These are phyloP conservation scores for Polymixis lichenea DNA, from an alignment of 2,888 invertebrate species.

Conservation along the genomic window DNA sequence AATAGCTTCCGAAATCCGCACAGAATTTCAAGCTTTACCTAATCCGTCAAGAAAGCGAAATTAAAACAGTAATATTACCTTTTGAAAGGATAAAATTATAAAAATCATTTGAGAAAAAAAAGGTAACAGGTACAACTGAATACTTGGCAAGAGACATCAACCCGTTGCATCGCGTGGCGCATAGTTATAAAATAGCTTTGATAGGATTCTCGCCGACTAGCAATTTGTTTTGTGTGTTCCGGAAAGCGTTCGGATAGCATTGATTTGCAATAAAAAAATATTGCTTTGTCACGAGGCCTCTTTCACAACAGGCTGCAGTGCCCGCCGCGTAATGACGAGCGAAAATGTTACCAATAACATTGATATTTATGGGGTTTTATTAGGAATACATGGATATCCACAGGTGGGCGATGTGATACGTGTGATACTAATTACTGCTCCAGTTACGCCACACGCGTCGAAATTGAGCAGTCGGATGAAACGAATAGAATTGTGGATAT, in stretches of 20 bases:
- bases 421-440: conserved; percentile 42
- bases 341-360: conserved; percentile 68
- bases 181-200: conserved; percentile 72
- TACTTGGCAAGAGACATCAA: conserved; percentile 67
- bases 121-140: conserved; percentile 55
- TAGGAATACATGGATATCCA: conserved; percentile 49
- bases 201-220: conserved; percentile 75
- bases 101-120: conserved; percentile 4
- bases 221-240: conserved; percentile 82
- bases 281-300: conserved; percentile 81
- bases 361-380: conserved; percentile 67
- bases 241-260: conserved; percentile 81
- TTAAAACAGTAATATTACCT: background rate
- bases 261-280: conserved; percentile 86
- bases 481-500: conserved; percentile 17
- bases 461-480: conserved; percentile 31
- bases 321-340: conserved; percentile 65
- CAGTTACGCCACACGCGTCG: conserved; percentile 19
- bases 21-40: background rate
- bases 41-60: background rate
- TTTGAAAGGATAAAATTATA: conserved; percentile 3
- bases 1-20: conserved; percentile 5
- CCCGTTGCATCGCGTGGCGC: conserved; percentile 64
- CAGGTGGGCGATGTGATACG: conserved; percentile 47
- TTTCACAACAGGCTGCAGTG: conserved; percentile 74